A percentile compares a stretch with the other conserved stretches of the same genome.
Evolutionary conservation across 2,888 invertebrate species (phyloP).

Genomic region (Scotopteryx bipunctaria): DNA sequence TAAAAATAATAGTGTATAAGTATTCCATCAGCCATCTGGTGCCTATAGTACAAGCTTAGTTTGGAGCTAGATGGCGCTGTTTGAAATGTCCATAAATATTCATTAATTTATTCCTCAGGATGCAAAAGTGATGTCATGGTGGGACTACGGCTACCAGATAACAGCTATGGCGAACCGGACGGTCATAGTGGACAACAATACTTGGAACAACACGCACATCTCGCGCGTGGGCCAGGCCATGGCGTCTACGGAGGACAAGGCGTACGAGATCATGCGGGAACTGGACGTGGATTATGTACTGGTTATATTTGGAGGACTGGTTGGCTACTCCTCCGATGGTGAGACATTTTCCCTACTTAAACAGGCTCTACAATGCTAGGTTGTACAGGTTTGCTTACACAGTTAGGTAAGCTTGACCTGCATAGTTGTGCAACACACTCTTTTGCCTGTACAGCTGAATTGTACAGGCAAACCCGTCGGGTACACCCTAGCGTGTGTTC

Average conservation of each 20-base stretch:
- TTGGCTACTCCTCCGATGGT: conserved; percentile 99
- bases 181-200: conserved; percentile 99
- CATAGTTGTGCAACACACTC: too few relatives aligned
- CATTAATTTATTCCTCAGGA: conserved; percentile 82
- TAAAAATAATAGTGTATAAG: too few relatives aligned
- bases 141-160: conserved; percentile 99
- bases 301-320: conserved; percentile 99
- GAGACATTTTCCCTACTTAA: conserved; percentile 31
- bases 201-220: conserved; percentile 99
- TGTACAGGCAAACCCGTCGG: too few relatives aligned
- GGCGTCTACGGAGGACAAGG: conserved; percentile 98
- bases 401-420: too few relatives aligned
- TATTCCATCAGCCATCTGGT: too few relatives aligned
- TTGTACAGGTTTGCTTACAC: too few relatives aligned
- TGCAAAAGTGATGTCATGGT: conserved; percentile 99
- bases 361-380: neutral
- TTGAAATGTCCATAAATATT: neutral
- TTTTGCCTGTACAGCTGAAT: too few relatives aligned
- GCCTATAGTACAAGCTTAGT: too few relatives aligned
- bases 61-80: neutral
- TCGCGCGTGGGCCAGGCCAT: conserved; percentile 99
- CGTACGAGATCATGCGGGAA: conserved; percentile 98
- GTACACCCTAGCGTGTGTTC: too few relatives aligned
- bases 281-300: conserved; percentile 98
- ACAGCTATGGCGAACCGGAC: conserved; percentile 99